Evolutionary conservation across 2,797 vertebrate species (phyloP).

Genomic region (Epinephelus coioides): DNA sequence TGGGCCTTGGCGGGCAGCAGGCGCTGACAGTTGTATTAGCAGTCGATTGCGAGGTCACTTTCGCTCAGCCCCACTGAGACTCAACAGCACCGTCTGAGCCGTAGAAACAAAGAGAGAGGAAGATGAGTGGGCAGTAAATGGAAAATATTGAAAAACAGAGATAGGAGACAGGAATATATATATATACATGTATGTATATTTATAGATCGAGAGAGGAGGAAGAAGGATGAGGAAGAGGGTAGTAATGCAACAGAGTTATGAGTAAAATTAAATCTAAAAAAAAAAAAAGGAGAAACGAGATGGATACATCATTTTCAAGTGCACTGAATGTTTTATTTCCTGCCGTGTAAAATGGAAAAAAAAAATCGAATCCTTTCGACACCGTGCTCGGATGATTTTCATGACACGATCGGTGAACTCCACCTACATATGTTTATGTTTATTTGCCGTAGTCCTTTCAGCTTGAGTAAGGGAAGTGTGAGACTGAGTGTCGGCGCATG

Average conservation of each 20-base stretch:
- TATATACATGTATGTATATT: not conserved
- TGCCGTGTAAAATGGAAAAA: constrained; percentile 13
- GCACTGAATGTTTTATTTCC: constrained; percentile 27
- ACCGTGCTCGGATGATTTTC: constrained; percentile 36
- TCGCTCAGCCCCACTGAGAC: constrained; percentile 80
- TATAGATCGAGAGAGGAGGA: no score
- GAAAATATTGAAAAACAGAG: constrained; percentile 44
- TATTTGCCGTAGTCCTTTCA: constrained; percentile 58
- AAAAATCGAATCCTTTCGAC: constrained; percentile 12
- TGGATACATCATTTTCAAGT: constrained; percentile 25
- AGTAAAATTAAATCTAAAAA: constrained; percentile 21
- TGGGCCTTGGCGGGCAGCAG: constrained; percentile 73
- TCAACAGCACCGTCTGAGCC: constrained; percentile 52
- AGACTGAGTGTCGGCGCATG: constrained; percentile 49
- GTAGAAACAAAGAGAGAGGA: constrained; percentile 56
- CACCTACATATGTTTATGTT: constrained; percentile 66
- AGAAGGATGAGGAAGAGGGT: not conserved
- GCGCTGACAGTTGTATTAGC: constrained; percentile 87
- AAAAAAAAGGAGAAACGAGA: constrained; percentile 29
- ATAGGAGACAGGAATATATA: constrained; percentile 3
- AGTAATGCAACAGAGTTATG: constrained; percentile 4
- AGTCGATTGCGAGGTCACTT: constrained; percentile 86
- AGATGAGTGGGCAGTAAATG: constrained; percentile 28
- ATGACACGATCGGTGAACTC: constrained; percentile 51
- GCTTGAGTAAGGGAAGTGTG: constrained; percentile 45